Conservation (phyloP, 2,888 invertebrate genomes). For the Drosophila paracracens region DNA sequence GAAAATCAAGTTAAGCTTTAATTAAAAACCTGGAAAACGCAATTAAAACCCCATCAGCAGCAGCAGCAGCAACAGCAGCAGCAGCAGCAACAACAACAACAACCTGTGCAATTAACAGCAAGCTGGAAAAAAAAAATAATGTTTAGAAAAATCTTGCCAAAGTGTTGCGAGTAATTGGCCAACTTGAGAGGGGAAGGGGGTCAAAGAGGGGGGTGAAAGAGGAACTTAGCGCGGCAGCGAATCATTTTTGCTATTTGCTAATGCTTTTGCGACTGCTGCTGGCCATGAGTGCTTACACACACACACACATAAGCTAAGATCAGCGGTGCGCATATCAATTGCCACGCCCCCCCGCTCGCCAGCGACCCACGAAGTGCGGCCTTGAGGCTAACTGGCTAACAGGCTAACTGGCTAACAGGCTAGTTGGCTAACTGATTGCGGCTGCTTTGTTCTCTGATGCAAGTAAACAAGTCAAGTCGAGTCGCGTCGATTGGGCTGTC, state of each 20-base stretch:
- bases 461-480: constrained; percentile 51
- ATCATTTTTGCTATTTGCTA: constrained; percentile 24
- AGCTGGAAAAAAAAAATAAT: constrained; percentile 54
- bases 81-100: constrained; percentile 49
- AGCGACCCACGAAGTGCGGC: constrained; percentile 48
- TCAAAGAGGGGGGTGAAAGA: background rate
- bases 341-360: constrained; percentile 24
- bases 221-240: constrained; percentile 3
- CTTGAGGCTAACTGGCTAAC: constrained; percentile 43
- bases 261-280: constrained; percentile 36
- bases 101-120: constrained; percentile 74
- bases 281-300: constrained; percentile 59
- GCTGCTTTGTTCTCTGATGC: constrained; percentile 62
- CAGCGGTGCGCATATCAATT: constrained; percentile 49
- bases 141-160: constrained; percentile 76
- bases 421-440: constrained; percentile 46
- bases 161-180: constrained; percentile 69
- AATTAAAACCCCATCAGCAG: constrained; percentile 60
- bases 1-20: constrained; percentile 79
- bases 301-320: constrained; percentile 48
- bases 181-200: background rate
- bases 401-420: background rate
- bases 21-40: constrained; percentile 79
- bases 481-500: constrained; percentile 43
- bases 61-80: constrained; percentile 40